Base-by-base conservation (phyloP, 2,113 vertebrate species). In the Prunella fulvescens region DNA sequence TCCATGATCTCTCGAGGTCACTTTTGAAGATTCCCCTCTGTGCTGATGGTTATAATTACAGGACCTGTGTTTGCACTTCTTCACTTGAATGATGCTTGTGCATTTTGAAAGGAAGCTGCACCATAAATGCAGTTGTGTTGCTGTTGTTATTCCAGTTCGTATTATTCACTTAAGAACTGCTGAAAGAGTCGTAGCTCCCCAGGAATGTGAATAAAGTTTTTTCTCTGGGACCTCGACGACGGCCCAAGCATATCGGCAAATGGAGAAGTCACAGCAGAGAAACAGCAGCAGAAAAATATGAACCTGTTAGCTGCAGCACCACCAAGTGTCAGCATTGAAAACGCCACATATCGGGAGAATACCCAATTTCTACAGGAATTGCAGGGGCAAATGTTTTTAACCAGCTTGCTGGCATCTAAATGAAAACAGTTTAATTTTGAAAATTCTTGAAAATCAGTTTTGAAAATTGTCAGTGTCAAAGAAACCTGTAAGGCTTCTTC, bases 291-390 rank as follows among this genome's bases (percentile, higher is more conserved):
- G 61, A 58, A 84, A 81, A 73, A 74, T 37, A 47, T 5, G 42
- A 98, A 97, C 76, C 62, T 81, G 28, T 95, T 98, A 86, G 76
- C 97, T 95, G 84, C 85, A 98, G 98, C 82, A 94, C 97, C 98
- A 98, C 97, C 98, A 93, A 93, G 98, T 88, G 98, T 90, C 97
- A 81, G 92, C 61, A 22, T 3, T 90, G 79, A 87, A 90, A 97
- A 98, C 74, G 86, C 5, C 87, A 86, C 40, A 1, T 48, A 42
- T 10, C 2, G 3, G 33, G n/a, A 60, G 72, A 89, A 87, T 18
- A 7, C 0, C 16, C 13, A 19, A 47, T 65, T 72, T 61, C 28
- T n/a, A 31, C 9, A 10, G 39, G 12, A 82, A 35, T 3, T 29
- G 13, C 2, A 10, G 39, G 44, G 20, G 7, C 1, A 2, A 84